phyloP scores from a whole-genome alignment of 2,888 invertebrate genomes.

The Drosophila barbarae region DNA sequence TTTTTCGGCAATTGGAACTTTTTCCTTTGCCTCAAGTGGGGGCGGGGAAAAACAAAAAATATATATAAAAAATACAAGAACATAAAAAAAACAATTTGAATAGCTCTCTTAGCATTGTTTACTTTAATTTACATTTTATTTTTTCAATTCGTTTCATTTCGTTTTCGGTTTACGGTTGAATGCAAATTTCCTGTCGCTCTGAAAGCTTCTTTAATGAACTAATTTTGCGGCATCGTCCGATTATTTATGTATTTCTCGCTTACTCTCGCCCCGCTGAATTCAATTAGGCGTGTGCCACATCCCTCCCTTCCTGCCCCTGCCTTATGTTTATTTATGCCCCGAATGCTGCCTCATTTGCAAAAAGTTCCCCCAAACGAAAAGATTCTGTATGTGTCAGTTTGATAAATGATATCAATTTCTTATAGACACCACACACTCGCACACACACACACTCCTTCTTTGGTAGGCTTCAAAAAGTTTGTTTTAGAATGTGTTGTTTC shows the following conservation, averaged over 20 bases:
- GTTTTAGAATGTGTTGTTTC: constrained; percentile 37
- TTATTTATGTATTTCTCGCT: constrained; percentile 48
- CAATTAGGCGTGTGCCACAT: constrained; percentile 62
- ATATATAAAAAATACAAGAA: constrained; percentile 1
- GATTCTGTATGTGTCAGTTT: constrained; percentile 64
- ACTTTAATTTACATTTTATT: constrained; percentile 68
- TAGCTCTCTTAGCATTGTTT: constrained; percentile 55
- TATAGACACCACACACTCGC: constrained; percentile 48
- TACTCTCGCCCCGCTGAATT: constrained; percentile 51
- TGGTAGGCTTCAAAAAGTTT: constrained; percentile 58
- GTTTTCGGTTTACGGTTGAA: constrained; percentile 33
- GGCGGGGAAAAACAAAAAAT: background rate
- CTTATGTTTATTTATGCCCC: constrained; percentile 50
- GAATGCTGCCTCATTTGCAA: constrained; percentile 58
- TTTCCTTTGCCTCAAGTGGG: constrained; percentile 36
- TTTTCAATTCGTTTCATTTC: constrained; percentile 17
- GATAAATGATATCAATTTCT: constrained; percentile 73
- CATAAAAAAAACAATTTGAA: constrained; percentile 37
- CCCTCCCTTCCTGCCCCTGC: constrained; percentile 3
- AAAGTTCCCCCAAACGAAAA: constrained; percentile 48
- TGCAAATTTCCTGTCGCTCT: constrained; percentile 52
- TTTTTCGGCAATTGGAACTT: constrained; percentile 65
- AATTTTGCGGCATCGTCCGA: constrained; percentile 48
- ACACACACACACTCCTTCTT: constrained; percentile 5
- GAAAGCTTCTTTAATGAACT: constrained; percentile 64